Percentiles rank a stretch among this genome's conserved stretches.
These are phyloP conservation scores for Tetheella fluctuosa DNA, from an alignment of 2,888 invertebrate genomes.

Conservation along the genomic window DNA sequence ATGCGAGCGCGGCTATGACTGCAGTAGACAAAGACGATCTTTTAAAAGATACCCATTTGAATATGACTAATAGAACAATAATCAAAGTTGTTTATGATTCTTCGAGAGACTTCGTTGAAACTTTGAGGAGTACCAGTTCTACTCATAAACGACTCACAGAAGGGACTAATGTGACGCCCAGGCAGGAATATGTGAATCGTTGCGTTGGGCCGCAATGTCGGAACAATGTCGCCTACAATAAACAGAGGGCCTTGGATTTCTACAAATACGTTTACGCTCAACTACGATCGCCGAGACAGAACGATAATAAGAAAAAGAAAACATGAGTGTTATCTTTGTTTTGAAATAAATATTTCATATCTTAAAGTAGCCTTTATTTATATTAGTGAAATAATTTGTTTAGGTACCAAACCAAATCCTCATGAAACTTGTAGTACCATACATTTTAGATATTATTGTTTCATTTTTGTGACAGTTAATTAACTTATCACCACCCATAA, in stretches of 20 bases:
- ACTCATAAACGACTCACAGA: conserved; percentile 50
- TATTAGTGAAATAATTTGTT: neutral
- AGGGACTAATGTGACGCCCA: conserved; percentile 44
- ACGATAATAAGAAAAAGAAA: conserved; percentile 54
- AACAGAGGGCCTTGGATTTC: conserved; percentile 76
- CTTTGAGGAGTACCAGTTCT: conserved; percentile 65
- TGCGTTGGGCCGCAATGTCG: conserved; percentile 68
- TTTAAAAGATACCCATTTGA: conserved; percentile 56
- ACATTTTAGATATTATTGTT: too few relatives aligned
- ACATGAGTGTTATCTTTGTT: conserved; percentile 39
- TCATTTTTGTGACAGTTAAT: too few relatives aligned
- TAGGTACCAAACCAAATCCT: too few relatives aligned
- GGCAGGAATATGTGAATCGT: conserved; percentile 59
- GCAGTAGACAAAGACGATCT: conserved; percentile 71
- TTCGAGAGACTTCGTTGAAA: conserved; percentile 74
- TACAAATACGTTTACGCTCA: conserved; percentile 81
- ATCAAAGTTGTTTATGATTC: conserved; percentile 77
- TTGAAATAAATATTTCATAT: conserved; percentile 36
- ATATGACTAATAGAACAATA: conserved; percentile 73
- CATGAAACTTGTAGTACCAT: too few relatives aligned
- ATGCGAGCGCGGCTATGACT: conserved; percentile 68
- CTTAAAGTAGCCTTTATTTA: conserved; percentile 22
- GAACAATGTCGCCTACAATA: conserved; percentile 67
- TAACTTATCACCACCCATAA: too few relatives aligned
- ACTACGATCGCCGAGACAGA: conserved; percentile 62